Percentiles rank a stretch among this genome's conserved stretches.
Conservation (phyloP, 2,113 vertebrate species). For the Galbula dea region DNA sequence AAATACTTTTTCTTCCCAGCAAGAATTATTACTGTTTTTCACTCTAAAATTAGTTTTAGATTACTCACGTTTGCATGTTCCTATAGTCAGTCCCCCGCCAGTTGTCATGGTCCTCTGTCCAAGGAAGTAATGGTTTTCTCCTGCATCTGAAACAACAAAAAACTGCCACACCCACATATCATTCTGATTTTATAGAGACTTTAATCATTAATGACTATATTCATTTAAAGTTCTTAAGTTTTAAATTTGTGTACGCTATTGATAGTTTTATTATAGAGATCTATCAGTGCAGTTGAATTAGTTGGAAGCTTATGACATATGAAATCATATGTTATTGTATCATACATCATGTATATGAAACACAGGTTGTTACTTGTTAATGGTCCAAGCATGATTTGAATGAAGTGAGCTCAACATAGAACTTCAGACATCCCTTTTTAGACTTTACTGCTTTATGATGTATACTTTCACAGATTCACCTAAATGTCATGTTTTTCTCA, state of each 20-base stretch:
- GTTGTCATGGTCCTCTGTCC: not conserved
- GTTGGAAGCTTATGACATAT: not conserved
- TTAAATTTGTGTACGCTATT: not conserved
- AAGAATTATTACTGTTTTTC: not conserved
- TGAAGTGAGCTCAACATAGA: not conserved
- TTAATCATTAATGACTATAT: not conserved
- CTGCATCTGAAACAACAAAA: not conserved
- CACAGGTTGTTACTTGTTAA: not conserved
- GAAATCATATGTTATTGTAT: not conserved
- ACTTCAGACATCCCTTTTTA: not conserved
- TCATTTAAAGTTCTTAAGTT: not conserved
- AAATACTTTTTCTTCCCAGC: not conserved
- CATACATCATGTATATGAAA: not conserved
- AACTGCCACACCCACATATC: fast-evolving
- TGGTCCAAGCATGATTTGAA: not conserved
- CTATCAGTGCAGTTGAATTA: not conserved
- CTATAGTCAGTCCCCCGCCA: not conserved
- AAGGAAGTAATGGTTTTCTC: not conserved
- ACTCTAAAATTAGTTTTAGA: not conserved
- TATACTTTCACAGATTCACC: not conserved
- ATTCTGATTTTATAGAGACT: not conserved
- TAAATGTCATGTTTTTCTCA: not conserved
- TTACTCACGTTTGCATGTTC: not conserved
- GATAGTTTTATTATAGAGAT: not conserved
- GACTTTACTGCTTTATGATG: not conserved